Conservation (phyloP, 2,888 invertebrate genomes). For the Chymomyza procnemis region DNA sequence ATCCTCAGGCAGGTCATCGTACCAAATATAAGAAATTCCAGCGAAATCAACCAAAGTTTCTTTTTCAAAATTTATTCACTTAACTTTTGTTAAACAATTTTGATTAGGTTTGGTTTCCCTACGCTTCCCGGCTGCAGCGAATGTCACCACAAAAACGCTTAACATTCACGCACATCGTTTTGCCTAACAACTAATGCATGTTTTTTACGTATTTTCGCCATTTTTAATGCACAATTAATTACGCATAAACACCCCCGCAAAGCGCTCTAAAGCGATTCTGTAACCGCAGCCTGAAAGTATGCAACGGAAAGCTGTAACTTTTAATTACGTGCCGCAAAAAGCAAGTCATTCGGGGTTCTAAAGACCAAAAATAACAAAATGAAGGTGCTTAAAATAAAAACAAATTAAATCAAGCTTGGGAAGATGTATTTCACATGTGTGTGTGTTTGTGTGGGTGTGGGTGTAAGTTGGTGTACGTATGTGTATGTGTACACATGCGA, state of each 20-base stretch:
- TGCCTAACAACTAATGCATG: not conserved
- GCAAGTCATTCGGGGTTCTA: not conserved
- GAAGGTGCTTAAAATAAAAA: not conserved
- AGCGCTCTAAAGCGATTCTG: not conserved
- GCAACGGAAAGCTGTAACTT: not conserved
- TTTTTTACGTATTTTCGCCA: not conserved
- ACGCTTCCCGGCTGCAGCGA: no score
- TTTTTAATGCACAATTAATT: slow-evolving; percentile 22
- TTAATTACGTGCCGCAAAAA: not conserved
- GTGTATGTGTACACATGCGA: no score
- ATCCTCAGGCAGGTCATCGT: no score
- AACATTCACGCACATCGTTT: not conserved
- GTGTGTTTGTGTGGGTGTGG: not conserved
- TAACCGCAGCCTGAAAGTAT: not conserved
- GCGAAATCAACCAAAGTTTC: no score
- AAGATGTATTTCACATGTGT: not conserved
- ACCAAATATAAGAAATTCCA: no score
- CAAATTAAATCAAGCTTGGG: not conserved
- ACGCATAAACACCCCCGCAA: not conserved
- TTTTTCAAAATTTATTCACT: no score
- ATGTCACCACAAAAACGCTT: not conserved
- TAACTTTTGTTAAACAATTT: no score
- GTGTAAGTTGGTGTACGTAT: not conserved
- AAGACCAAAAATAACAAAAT: not conserved
- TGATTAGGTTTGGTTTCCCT: no score